phyloP scores from a whole-genome alignment of 2,797 vertebrate species.

The Lindbergichthys nudifrons region DNA sequence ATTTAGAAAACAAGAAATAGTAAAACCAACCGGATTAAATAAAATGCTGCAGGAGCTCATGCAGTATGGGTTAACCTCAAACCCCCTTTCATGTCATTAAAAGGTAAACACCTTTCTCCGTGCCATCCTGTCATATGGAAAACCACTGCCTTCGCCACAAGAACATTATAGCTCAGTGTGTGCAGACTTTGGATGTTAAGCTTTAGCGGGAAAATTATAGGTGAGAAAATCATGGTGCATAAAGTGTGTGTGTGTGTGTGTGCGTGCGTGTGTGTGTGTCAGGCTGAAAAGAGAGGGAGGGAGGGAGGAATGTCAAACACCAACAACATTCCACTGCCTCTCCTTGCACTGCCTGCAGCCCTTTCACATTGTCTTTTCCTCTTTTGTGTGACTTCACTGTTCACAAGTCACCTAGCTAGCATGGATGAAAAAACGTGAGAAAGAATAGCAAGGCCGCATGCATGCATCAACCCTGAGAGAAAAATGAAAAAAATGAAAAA shows the following conservation, averaged over 20 bases:
- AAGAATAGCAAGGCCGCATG: conserved; percentile 30
- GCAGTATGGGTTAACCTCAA: neutral
- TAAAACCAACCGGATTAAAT: neutral
- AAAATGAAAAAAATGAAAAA: conserved; percentile 6
- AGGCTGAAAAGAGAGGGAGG: conserved; percentile 55
- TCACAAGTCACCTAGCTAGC: conserved; percentile 66
- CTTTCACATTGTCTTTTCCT: conserved; percentile 78
- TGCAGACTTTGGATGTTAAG: conserved; percentile 2
- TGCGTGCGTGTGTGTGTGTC: conserved; percentile 27
- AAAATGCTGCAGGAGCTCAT: neutral
- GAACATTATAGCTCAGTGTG: neutral
- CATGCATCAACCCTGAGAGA: conserved; percentile 21
- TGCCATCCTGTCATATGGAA: conserved; percentile 12
- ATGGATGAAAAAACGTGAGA: conserved; percentile 53
- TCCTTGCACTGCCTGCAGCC: conserved; percentile 82
- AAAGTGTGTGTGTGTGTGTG: conserved; percentile 18
- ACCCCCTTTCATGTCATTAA: conserved; percentile 1
- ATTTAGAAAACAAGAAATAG: neutral
- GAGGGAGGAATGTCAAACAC: conserved; percentile 84
- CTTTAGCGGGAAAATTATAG: conserved; percentile 4
- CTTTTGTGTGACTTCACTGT: conserved; percentile 74
- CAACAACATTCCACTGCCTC: conserved; percentile 87
- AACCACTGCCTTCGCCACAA: neutral
- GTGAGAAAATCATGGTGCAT: conserved; percentile 27
- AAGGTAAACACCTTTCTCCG: conserved; percentile 4